phyloP scores from a whole-genome alignment of 2,888 invertebrate species.

The Galerucella pusilla region DNA sequence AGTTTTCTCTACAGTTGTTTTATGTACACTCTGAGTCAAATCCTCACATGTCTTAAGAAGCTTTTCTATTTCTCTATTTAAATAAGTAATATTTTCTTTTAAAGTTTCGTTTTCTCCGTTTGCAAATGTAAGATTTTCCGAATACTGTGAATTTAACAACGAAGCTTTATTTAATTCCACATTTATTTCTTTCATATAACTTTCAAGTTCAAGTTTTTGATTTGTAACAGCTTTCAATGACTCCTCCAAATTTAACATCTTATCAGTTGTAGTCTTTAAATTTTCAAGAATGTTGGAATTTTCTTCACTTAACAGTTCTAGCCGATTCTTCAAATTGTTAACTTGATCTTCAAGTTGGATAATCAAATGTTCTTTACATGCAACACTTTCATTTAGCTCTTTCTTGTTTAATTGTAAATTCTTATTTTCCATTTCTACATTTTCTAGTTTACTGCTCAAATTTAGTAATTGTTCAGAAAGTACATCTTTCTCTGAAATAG shows the following conservation, averaged over 20 bases:
- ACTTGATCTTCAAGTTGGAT: not conserved
- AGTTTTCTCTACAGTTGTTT: slow-evolving; percentile 34
- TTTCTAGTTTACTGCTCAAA: not conserved
- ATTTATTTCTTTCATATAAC: slow-evolving; percentile 4
- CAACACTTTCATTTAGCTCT: not conserved
- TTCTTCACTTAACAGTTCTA: not conserved
- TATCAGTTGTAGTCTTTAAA: not conserved
- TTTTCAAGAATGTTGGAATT: not conserved
- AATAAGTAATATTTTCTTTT: slow-evolving; percentile 7
- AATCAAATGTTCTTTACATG: not conserved
- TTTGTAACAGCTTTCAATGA: slow-evolving; percentile 6
- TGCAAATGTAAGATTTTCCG: not conserved
- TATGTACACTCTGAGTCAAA: slow-evolving; percentile 29
- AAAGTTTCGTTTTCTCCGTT: not conserved
- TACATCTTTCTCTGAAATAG: not conserved
- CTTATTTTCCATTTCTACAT: not conserved
- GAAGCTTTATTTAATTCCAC: slow-evolving; percentile 2
- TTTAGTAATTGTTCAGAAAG: not conserved
- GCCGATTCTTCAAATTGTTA: not conserved
- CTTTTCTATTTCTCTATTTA: not conserved
- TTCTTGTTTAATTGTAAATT: not conserved
- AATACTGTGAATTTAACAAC: slow-evolving; percentile 1
- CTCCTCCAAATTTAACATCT: slow-evolving; percentile 4
- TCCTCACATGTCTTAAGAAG: not conserved
- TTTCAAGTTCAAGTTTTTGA: slow-evolving; percentile 23